A percentile compares a stretch with the other conserved stretches of the same genome.
Evolutionary conservation across 1,140 invertebrate species (phyloP).

Genomic region (Drosophila tsacasi): DNA sequence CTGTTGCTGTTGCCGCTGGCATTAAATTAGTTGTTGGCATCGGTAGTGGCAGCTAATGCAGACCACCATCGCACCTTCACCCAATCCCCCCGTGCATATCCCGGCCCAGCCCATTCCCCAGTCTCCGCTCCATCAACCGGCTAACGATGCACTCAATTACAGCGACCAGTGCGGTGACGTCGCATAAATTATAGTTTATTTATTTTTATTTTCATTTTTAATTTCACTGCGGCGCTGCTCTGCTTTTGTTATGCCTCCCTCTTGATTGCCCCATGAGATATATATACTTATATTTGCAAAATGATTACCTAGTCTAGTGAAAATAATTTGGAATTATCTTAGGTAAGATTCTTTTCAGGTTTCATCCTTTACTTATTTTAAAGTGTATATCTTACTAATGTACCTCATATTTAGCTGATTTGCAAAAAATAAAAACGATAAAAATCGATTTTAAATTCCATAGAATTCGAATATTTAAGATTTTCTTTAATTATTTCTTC

Average conservation of each 20-base stretch:
- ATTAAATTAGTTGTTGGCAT: slow-evolving; percentile 82
- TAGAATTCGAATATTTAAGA: background rate
- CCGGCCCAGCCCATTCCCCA: background rate
- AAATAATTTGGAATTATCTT: slow-evolving; percentile 1
- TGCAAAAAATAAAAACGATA: background rate
- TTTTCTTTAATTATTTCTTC: background rate
- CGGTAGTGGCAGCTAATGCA: slow-evolving; percentile 62
- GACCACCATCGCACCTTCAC: slow-evolving; percentile 33
- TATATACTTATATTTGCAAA: slow-evolving; percentile 6
- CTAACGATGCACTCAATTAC: slow-evolving; percentile 81
- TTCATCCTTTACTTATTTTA: background rate
- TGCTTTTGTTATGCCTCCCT: slow-evolving; percentile 35
- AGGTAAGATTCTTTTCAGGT: background rate
- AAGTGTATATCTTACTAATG: too few relatives aligned
- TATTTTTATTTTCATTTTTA: slow-evolving; percentile 51
- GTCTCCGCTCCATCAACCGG: slow-evolving; percentile 42
- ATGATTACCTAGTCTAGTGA: slow-evolving; percentile 14
- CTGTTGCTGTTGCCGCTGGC: slow-evolving; percentile 55
- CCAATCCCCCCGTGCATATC: slow-evolving; percentile 20
- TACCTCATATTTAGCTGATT: background rate
- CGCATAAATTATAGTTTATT: slow-evolving; percentile 76
- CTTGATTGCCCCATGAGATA: slow-evolving; percentile 24
- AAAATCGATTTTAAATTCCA: background rate
- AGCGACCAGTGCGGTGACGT: slow-evolving; percentile 54
- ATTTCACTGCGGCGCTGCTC: slow-evolving; percentile 39